Base-by-base conservation (phyloP, 2,888 invertebrate species). In the Parnassius mnemosyne region DNA sequence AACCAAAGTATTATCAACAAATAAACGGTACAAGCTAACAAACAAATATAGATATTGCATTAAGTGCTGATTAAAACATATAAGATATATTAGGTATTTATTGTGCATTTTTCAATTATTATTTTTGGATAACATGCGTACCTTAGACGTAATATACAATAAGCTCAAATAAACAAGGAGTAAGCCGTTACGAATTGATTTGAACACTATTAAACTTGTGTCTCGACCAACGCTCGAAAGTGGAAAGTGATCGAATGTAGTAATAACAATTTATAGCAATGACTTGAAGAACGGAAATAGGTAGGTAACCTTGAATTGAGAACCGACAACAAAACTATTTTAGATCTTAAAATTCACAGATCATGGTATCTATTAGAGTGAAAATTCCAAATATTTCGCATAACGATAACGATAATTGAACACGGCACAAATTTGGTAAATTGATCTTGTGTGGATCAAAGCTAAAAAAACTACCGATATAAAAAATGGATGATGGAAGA, bases 221-320 rank as follows among this genome's bases (percentile, higher is more conserved):
- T 52, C 47, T 25, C 13, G 11, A 42, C 46, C 42, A 60, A 54
- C 20, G 11, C 50, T 53, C 51, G 11, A 44, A 41, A 65, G 62
- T 68, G 60, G 69, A 72, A 71, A 71, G 71, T 65, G 60, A 69
- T 68, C 60, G 68, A 69, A 67, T 68, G 67, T 67, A 68, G 65
- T 60, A 60, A 61, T 65, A 68, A 70, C 68, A 63, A 71, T 71
- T 72, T 69, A 68, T 60, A 41, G 63, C 69, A 64, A 71, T 75
- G 73, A 73, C 72, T 69, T 49, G 60, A 67, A 61, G 65, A 68
- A 66, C 63, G 65, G 68, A 70, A 66, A 66, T 64, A 58, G 60
- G 52, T 64, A 58, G 60, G 50, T 60, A 50, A 60, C 49, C 54
- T 50, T 53, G 47, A 46, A 53, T 50, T 49, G 34, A 41, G 3